These are phyloP conservation scores for Trichosurus vulpecula DNA, from an alignment of 2,797 vertebrate species.

Conservation along the genomic window DNA sequence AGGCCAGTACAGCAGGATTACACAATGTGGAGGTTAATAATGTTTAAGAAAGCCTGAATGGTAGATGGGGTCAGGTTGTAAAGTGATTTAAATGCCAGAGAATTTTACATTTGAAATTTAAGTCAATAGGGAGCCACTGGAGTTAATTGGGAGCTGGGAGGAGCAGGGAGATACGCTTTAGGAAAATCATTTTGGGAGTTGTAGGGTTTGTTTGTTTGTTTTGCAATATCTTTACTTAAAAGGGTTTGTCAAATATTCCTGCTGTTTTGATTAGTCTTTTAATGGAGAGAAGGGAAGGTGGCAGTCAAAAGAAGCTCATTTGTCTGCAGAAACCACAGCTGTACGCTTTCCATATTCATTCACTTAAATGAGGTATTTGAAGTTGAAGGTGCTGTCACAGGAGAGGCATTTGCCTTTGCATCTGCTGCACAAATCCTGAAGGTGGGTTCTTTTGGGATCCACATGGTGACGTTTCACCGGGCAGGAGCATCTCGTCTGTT, in stretches of 20 bases:
- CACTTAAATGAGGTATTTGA: constrained; percentile 96
- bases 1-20: neutral
- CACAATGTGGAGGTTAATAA: neutral
- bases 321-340: neutral
- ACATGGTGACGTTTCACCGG: constrained; percentile 92
- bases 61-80: neutral
- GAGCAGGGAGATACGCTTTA: neutral
- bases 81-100: neutral
- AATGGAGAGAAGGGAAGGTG: neutral
- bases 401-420: constrained; percentile 97
- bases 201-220: constrained; percentile 39
- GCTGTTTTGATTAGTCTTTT: constrained; percentile 17
- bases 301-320: neutral
- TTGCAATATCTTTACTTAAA: constrained; percentile 75
- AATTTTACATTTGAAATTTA: neutral
- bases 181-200: neutral
- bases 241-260: constrained; percentile 50
- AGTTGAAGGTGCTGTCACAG: constrained; percentile 98
- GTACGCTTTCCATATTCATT: neutral
- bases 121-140: neutral
- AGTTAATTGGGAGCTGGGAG: neutral
- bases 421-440: constrained; percentile 96
- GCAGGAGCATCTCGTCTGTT: constrained; percentile 93
- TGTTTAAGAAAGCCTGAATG: neutral
- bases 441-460: constrained; percentile 95